Base-by-base conservation (phyloP, 1,140 invertebrate species). In the Drosophila triauraria region DNA sequence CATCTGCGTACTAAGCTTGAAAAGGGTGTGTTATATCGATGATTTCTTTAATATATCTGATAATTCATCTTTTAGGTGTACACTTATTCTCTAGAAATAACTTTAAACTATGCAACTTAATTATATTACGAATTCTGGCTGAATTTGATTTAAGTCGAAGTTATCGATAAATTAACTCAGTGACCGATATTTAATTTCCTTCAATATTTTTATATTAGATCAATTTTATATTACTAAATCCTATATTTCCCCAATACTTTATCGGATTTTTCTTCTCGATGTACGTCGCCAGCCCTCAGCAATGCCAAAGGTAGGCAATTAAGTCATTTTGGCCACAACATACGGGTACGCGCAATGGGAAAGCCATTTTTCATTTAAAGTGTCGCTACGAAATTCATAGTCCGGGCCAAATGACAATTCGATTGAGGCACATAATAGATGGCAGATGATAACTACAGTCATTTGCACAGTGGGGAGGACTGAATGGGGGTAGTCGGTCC, bases 341-440 rank as follows among this genome's bases (percentile, higher is more conserved):
- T 68, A 68, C 54, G 25, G 58, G 40, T 56, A 20, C 13, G 23
- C 20, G 30, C 35, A 53, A 35, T 35, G 51, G 67, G 30, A 72
- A 40, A 60, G 30, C 25, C 51, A 71, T 71, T 71, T 71, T 71
- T 69, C 51, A 71, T 69, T 71, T 70, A 70, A 70, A 70, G 56
- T 72, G 70, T 47, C 40, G 48, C 63, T 38, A 43, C 30, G 30
- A 67, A 62, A 56, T 40, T 40, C 53, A 56, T 27, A 57, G 59
- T 67, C 63, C 51, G 27, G 47, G 61, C 54, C 51, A 65, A 85
- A 86, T 80, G 81, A 61, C 71, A 67, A 60, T 80, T 82, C 80
- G 79, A 87, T 87, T 86, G 79, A 43, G 67, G 54, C 58, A 64
- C 78, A 85, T 80, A 85, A 85, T 68, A 81, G 75, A 81, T 57